Conservation (phyloP, 2,888 invertebrate species). For the Metellina segmentata region DNA sequence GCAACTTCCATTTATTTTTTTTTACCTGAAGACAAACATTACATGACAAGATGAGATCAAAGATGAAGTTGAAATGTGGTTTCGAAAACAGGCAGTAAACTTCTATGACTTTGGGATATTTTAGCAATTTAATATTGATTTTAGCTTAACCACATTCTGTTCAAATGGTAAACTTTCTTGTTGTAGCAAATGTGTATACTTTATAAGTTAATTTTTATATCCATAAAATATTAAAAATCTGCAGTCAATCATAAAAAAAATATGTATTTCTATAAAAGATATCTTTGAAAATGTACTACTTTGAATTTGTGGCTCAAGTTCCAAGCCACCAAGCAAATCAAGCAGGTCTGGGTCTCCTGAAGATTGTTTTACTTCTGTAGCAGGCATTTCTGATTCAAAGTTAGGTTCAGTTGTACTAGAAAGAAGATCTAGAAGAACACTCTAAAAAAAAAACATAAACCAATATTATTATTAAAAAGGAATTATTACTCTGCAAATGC, state of each 20-base stretch:
- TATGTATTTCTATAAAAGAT: neutral
- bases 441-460: slow-evolving; percentile 84
- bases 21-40: too few species aligned
- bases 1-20: too few species aligned
- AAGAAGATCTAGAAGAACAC: slow-evolving; percentile 91
- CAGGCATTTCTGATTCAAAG: slow-evolving; percentile 15
- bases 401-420: slow-evolving; percentile 83
- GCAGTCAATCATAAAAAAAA: too few species aligned
- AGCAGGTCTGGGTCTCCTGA: slow-evolving; percentile 85
- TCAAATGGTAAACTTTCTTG: neutral
- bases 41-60: too few species aligned
- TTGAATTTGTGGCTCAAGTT: slow-evolving; percentile 74
- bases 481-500: too few species aligned
- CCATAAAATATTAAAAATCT: too few species aligned
- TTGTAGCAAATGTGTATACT: neutral
- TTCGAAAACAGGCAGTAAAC: too few species aligned
- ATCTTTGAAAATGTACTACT: slow-evolving; percentile 35
- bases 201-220: neutral
- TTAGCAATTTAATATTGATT: too few species aligned
- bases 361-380: slow-evolving; percentile 12
- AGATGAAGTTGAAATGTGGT: too few species aligned
- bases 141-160: neutral
- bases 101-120: too few species aligned
- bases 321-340: slow-evolving; percentile 87
- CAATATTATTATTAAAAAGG: too few species aligned